Evolutionary conservation across 1,140 invertebrate species (phyloP).

Genomic region (Capitella teleta): DNA sequence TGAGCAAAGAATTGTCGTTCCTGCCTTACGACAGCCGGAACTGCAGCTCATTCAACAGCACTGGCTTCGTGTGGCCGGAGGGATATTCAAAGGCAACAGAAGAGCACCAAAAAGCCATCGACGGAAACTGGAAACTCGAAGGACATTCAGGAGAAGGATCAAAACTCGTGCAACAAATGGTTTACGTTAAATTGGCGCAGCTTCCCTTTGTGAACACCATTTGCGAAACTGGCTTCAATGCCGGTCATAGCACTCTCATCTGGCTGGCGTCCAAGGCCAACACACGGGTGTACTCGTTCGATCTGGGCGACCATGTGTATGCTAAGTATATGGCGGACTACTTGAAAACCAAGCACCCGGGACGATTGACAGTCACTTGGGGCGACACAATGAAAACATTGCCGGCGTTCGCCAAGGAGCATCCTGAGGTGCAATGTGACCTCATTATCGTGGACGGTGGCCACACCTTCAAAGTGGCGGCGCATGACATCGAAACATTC

Average conservation of each 20-base stretch:
- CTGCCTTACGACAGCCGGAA: no score
- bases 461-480: constrained; percentile 5
- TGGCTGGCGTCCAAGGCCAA: constrained; percentile 4
- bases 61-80: no score
- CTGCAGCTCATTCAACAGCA: no score
- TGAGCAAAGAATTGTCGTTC: no score
- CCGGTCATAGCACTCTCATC: constrained; percentile 10
- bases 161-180: no score
- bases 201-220: not conserved
- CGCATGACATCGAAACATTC: constrained; percentile 6
- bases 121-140: no score
- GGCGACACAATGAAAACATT: constrained; percentile 9
- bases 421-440: constrained; percentile 5
- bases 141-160: no score
- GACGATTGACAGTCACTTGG: not conserved
- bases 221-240: constrained; percentile 14
- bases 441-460: constrained; percentile 13
- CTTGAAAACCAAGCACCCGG: not conserved
- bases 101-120: no score
- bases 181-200: no score
- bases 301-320: constrained; percentile 8
- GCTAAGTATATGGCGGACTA: constrained; percentile 8
- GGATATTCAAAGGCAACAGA: no score
- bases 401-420: not conserved
- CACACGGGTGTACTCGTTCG: constrained; percentile 8